Percentiles rank a stretch among this genome's conserved stretches.
Conservation (phyloP, 2,797 vertebrate species). For the Streptopelia turtur region DNA sequence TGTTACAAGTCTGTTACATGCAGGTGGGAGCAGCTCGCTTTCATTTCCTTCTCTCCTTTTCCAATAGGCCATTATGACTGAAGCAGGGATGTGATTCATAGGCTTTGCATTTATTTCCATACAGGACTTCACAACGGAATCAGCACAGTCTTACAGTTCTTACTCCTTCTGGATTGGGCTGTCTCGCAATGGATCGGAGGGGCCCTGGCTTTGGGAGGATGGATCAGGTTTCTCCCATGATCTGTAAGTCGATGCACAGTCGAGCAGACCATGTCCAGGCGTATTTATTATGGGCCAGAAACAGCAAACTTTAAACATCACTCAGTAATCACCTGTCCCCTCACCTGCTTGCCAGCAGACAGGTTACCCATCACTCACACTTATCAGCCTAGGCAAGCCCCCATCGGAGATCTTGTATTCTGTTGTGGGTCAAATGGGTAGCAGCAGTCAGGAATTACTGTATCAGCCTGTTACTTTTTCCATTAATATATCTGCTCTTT, state of each 20-base stretch:
- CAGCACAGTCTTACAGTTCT: not conserved
- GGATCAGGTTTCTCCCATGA: not conserved
- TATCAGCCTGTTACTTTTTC: not conserved
- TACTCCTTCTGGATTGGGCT: constrained; percentile 33
- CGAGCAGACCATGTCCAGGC: not conserved
- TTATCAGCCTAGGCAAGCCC: not conserved
- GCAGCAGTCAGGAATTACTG: not conserved
- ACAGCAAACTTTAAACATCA: not conserved
- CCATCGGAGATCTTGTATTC: not conserved
- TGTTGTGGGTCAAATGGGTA: not conserved
- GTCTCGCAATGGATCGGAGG: not conserved
- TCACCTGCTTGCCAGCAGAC: not conserved
- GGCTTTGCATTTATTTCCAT: not conserved
- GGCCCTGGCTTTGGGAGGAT: constrained; percentile 15
- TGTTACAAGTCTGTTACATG: not conserved
- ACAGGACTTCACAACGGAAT: not conserved
- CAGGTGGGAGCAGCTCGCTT: not conserved
- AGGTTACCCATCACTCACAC: not conserved
- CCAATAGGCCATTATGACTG: fast-evolving
- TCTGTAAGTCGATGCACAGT: not conserved
- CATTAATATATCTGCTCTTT: not conserved
- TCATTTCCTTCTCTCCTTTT: not conserved
- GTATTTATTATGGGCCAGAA: not conserved
- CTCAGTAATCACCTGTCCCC: not conserved
- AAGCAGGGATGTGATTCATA: not conserved